Conservation (phyloP, 2,797 vertebrate genomes). For the Erithacus rubecula region DNA sequence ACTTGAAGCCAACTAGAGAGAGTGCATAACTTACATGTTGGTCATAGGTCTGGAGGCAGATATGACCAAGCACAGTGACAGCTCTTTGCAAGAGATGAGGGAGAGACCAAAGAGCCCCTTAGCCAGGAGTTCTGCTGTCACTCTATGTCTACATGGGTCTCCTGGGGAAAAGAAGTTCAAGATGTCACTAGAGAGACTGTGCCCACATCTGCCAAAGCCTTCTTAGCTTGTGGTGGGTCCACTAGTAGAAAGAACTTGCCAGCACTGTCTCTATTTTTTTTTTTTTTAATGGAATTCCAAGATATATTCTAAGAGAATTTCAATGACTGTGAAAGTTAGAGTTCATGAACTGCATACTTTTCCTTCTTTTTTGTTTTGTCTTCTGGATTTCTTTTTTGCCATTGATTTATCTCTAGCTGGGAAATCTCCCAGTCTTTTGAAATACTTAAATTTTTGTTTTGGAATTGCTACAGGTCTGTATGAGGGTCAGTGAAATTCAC, state of each 20-base stretch:
- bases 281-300: not conserved
- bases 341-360: conserved; percentile 47
- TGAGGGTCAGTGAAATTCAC: conserved; percentile 9
- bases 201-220: not conserved
- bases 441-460: conserved; percentile 15
- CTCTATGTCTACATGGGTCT: not conserved
- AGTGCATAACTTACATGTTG: not conserved
- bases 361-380: conserved; percentile 49
- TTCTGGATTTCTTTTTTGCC: conserved; percentile 38
- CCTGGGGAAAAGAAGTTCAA: not conserved
- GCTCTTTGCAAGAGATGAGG: not conserved
- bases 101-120: not conserved
- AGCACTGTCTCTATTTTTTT: not conserved
- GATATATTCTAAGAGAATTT: not conserved
- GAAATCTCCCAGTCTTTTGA: conserved; percentile 46
- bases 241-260: not conserved
- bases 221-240: not conserved
- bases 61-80: not conserved
- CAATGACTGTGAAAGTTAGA: not conserved
- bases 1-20: not conserved
- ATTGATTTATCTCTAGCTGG: conserved; percentile 54
- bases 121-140: not conserved
- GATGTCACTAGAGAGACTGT: not conserved
- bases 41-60: not conserved
- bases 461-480: conserved; percentile 7